Evolutionary conservation across 2,113 vertebrate genomes (phyloP).

Genomic region (Tauraco erythrolophus): DNA sequence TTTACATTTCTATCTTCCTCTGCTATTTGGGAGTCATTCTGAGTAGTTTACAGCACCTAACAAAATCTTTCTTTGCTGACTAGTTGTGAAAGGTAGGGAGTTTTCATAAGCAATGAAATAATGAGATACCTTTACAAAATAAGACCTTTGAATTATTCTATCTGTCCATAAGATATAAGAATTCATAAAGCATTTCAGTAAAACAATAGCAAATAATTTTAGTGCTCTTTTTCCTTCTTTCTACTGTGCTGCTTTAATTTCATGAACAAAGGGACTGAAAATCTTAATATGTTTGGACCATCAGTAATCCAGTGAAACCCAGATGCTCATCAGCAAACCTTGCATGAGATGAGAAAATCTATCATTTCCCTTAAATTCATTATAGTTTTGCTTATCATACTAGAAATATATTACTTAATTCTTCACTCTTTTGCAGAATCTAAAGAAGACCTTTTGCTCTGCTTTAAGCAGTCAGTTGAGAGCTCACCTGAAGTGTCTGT

Average conservation of each 20-base stretch:
- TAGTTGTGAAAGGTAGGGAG: background rate
- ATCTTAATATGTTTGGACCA: background rate
- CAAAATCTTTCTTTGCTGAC: background rate
- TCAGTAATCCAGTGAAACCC: background rate
- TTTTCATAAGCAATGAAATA: background rate
- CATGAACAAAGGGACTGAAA: background rate
- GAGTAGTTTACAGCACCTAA: background rate
- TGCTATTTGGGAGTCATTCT: background rate
- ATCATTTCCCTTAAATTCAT: background rate
- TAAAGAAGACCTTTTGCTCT: background rate
- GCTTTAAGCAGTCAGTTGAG: background rate
- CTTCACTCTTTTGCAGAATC: background rate
- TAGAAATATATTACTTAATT: background rate
- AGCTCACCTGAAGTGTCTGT: background rate
- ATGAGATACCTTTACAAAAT: background rate
- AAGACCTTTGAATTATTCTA: constrained; percentile 10
- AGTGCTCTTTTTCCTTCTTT: constrained; percentile 13
- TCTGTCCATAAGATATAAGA: background rate
- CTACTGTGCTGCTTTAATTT: background rate
- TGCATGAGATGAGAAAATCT: background rate
- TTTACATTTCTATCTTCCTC: background rate
- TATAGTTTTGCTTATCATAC: background rate
- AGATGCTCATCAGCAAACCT: background rate
- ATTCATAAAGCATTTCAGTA: background rate
- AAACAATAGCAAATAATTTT: background rate